Evolutionary conservation across 2,113 vertebrate species (phyloP), one percentile per base, ranked within the genome.

Genomic region (Dasyornis broadbenti): DNA sequence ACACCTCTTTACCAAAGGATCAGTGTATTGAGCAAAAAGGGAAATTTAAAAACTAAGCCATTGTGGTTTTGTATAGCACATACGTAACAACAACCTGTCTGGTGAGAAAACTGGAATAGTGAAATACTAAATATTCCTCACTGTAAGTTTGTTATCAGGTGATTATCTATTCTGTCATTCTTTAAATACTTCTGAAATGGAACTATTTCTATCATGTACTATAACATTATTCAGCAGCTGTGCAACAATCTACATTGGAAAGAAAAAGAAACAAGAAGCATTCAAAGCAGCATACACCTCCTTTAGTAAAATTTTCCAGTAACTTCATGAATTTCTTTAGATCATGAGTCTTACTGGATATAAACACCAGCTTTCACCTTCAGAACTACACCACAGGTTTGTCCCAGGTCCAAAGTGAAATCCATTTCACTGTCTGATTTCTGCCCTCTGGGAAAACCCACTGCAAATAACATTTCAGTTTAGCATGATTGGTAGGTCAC

Each of bases 391-490:
- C n/a, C 27, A 27, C 47, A 84, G 47, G 35, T 59, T 73, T 94
- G 35, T 90, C 54, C 72, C 37, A 50, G 39, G 57, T 82, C 59
- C 50, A 64, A 72, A 86, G 69, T 54, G 59, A 77, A 92, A 92
- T n/a, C 35, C 77, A 95, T 90, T 94, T 95, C 90, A 92, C 3
- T 2, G 40, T 86, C 73, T 91, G 37, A 89, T 75, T 95, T 94
- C 75, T 75, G 63, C 76, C 76, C 60, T 63, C 64, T 52, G 49
- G 70, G 71, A 83, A 89, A 97, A 94, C n/a, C 9, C 60, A 89
- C 59, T 66, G 84, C 69, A 94, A 96, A 90, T 71, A 96, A 81
- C 85, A 82, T 66, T 94, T 93, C 60, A 81, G 73, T 96, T 95
- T 94, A 96, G 71, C 91, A 82, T 91, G 90, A 97, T 42, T 85